phyloP scores from a whole-genome alignment of 2,797 vertebrate genomes.

The Galagoides demidoff region DNA sequence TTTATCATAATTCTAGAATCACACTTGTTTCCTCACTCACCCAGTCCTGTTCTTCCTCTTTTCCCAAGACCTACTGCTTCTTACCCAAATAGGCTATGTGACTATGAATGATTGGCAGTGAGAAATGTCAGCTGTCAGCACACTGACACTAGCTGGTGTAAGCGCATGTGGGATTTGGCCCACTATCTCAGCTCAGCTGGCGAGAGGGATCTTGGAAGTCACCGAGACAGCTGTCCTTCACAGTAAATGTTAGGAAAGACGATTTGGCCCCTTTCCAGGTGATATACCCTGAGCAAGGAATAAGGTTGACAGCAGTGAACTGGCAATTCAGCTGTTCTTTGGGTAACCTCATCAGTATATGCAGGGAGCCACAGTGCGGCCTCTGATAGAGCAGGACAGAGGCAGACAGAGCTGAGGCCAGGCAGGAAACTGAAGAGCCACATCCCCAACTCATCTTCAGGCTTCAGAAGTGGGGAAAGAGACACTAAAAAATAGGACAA shows the following conservation, averaged over 20 bases:
- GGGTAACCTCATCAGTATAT: not conserved
- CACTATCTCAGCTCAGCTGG: not conserved
- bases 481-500: not conserved
- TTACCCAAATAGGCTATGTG: not conserved
- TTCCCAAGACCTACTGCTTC: not conserved
- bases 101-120: not conserved
- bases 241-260: not conserved
- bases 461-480: not conserved
- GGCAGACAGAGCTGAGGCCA: not conserved
- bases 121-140: not conserved
- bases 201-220: not conserved
- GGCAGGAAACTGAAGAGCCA: not conserved
- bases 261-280: not conserved
- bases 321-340: slow-evolving; percentile 9
- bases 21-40: not conserved
- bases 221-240: not conserved
- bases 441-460: not conserved
- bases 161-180: not conserved
- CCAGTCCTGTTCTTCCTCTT: not conserved
- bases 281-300: not conserved
- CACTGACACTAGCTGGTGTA: not conserved
- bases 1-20: not conserved
- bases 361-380: not conserved
- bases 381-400: not conserved
- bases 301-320: slow-evolving; percentile 15